Evolutionary conservation across 35 echinoderm and acorn worm species (phyloP), one percentile per base, ranked within the genome.

Genomic region (Heliocidaris erythrogramma): DNA sequence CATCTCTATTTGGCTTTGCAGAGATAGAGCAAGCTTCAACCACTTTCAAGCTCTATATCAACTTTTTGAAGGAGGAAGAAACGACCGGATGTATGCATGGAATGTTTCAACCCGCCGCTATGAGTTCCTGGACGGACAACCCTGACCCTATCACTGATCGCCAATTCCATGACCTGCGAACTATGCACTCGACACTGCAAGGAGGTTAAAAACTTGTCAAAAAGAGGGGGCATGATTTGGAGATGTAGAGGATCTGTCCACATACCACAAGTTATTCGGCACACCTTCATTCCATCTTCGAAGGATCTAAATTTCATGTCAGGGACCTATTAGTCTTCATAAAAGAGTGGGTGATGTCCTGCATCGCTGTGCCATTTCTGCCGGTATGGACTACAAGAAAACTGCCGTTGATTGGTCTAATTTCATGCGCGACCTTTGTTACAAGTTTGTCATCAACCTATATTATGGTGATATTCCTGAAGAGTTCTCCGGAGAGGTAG

Each of bases 381-480:
- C 78, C 13, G 60, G 85, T n/a, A 87, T 94, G 35, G 78, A 60
- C 30, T 87, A 94, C 85, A 94, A 94, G 48, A 87, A 27, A 13
- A 94, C 94, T 49, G 78, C 94, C 18, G 78, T 94, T 8, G 49
- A 47, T 5, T 94, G 94, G 94, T 65, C 16, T 4, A 87, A 86
- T 5, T 86, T 48, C 16, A 88, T 94, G 52, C 13, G 85, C 3
- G 84, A 94, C 24, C 9, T 87, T 4, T 94, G 32, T n/a, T 21
- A 31, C 17, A 85, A 94, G 32, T 91, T 47, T 48, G 89, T 94
- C n/a, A 4, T 24, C 11, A 69, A 94, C 5, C 18, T 91, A 4
- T 91, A 94, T 6, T 30, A 48, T 29, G 89, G 32, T 30, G 89
- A 91, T 48, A 11, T 32, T 30, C 7, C 56, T 5, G 60, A 71